phyloP scores from a whole-genome alignment of 2,113 vertebrate species.

The Anguilla japonica region DNA sequence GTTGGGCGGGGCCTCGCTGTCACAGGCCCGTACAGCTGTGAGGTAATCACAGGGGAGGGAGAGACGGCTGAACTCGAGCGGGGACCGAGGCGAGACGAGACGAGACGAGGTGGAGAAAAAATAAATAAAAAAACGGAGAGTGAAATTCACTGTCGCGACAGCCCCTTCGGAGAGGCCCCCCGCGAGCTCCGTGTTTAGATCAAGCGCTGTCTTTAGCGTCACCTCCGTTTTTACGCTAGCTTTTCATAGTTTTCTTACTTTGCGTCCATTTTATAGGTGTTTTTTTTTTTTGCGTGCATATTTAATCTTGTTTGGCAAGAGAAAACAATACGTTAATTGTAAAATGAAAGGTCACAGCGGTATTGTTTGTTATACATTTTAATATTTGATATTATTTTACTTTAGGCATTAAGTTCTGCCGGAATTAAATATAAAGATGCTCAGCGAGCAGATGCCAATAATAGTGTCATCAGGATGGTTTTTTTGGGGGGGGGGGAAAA shows the following conservation, averaged over 20 bases:
- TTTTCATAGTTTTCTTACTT: not conserved
- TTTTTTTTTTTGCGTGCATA: not conserved
- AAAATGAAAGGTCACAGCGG: not conserved
- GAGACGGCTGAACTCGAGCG: slow-evolving; percentile 20
- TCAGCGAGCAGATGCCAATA: slow-evolving; percentile 36
- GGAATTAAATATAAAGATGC: not conserved
- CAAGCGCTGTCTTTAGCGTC: not conserved
- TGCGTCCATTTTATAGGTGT: not conserved
- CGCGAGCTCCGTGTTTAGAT: not conserved
- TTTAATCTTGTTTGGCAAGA: not conserved
- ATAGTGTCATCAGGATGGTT: slow-evolving; percentile 46
- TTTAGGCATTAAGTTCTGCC: not conserved
- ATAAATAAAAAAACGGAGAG: not conserved
- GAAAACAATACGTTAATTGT: not conserved
- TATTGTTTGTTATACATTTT: not conserved
- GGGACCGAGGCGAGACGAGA: slow-evolving; percentile 15
- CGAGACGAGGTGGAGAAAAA: slow-evolving; percentile 29
- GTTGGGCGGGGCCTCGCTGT: slow-evolving; percentile 55
- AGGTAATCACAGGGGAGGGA: slow-evolving; percentile 50
- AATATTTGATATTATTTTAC: not conserved
- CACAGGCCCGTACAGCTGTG: slow-evolving; percentile 49
- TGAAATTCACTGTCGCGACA: not conserved
- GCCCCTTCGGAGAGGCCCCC: not conserved
- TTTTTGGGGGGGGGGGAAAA: slow-evolving; percentile 48
- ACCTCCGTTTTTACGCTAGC: not conserved